Percentiles rank a stretch among this genome's conserved stretches.
phyloP scores from a whole-genome alignment of 2,888 invertebrate species.

The Stenodema calcarata region DNA sequence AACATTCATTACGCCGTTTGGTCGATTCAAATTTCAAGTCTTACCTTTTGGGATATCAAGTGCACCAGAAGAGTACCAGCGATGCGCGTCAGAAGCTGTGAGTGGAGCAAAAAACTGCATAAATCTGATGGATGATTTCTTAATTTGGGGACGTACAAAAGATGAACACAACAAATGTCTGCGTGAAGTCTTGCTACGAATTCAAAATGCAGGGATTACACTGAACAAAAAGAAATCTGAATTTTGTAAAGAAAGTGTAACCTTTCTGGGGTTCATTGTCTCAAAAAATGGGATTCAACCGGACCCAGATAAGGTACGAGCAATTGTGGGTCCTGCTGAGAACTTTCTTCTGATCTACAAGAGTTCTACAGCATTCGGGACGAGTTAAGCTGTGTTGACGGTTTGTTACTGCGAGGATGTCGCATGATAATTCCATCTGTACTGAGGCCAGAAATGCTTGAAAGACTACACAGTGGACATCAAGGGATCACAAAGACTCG shows the following conservation, averaged over 20 bases:
- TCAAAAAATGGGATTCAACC: conserved; percentile 50
- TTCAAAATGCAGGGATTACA: conserved; percentile 48
- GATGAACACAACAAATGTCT: conserved; percentile 54
- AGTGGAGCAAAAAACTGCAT: conserved; percentile 50
- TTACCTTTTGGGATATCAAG: conserved; percentile 57
- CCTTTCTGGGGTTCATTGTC: conserved; percentile 56
- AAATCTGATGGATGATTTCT: conserved; percentile 57
- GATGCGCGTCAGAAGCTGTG: conserved; percentile 43
- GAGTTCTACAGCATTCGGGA: not conserved
- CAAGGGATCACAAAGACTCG: conserved; percentile 29
- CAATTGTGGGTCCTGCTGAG: conserved; percentile 46
- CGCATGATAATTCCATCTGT: conserved; percentile 13
- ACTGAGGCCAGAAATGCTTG: not conserved
- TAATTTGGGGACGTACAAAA: conserved; percentile 53
- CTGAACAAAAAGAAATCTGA: conserved; percentile 55
- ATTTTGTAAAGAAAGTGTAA: conserved; percentile 54
- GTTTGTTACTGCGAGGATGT: not conserved
- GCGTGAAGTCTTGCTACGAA: conserved; percentile 8
- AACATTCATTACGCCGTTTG: conserved; percentile 41
- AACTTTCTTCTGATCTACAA: not conserved
- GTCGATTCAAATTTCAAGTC: conserved; percentile 27
- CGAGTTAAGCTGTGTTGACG: not conserved
- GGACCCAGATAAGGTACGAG: conserved; percentile 47
- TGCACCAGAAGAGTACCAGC: conserved; percentile 59
- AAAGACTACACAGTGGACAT: conserved; percentile 35